Evolutionary conservation across 1,140 invertebrate species (phyloP).

Genomic region (Portunus trituberculatus): DNA sequence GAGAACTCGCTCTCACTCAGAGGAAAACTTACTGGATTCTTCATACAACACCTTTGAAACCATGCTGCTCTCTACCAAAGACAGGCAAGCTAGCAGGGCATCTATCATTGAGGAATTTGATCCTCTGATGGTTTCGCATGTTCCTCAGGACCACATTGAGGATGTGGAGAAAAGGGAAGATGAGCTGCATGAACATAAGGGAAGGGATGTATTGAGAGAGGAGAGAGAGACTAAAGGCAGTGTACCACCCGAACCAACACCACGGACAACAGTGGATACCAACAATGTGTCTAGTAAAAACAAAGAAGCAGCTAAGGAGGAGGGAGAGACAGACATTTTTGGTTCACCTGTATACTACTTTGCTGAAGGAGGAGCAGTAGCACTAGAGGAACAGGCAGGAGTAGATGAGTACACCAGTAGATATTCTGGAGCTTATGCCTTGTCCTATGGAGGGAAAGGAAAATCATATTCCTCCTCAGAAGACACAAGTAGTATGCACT

Average conservation of each 20-base stretch:
- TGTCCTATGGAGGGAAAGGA: not conserved
- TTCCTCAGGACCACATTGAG: not conserved
- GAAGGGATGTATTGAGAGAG: not conserved
- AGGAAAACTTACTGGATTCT: conserved; percentile 54
- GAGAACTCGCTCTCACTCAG: conserved; percentile 42
- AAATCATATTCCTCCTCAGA: not conserved
- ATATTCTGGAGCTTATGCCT: not conserved
- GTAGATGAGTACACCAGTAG: not conserved
- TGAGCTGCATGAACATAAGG: not conserved
- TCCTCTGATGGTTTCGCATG: conserved; percentile 15
- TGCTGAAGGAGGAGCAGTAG: not conserved
- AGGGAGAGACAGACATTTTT: not conserved
- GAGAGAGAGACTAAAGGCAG: not conserved
- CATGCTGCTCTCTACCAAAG: not conserved
- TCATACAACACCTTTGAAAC: conserved; percentile 50
- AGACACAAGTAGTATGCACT: not conserved
- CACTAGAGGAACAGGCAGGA: not conserved
- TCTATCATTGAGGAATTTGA: conserved; percentile 69
- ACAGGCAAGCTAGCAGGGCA: conserved; percentile 33
- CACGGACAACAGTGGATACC: not conserved
- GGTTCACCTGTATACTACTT: not conserved
- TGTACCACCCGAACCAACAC: not conserved
- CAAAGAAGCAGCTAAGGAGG: not conserved
- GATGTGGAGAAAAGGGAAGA: not conserved
- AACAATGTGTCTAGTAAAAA: no score